These are phyloP conservation scores for Falco punctatus DNA, from an alignment of 2,113 vertebrate species.

Conservation along the genomic window DNA sequence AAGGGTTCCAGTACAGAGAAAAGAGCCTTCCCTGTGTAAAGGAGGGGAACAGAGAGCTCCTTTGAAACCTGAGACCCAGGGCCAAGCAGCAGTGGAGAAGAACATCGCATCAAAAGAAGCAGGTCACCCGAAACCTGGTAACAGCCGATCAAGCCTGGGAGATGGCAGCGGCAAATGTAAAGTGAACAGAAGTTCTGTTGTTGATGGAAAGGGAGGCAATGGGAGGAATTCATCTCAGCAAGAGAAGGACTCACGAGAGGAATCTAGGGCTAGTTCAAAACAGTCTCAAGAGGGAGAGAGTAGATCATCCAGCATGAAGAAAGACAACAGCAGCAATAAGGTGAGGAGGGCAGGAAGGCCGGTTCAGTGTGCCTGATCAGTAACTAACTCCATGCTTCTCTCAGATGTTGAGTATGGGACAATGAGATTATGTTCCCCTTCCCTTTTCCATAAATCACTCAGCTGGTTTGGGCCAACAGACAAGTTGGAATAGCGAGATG, in stretches of 20 bases:
- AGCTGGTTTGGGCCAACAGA: background rate
- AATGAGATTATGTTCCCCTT: background rate
- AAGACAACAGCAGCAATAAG: conserved; percentile 65
- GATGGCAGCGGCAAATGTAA: conserved; percentile 47
- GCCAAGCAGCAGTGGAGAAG: conserved; percentile 41
- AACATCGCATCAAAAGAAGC: background rate
- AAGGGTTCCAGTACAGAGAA: background rate
- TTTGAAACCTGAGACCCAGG: background rate
- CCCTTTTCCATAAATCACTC: background rate
- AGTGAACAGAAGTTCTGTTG: background rate
- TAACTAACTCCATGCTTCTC: conserved; percentile 34
- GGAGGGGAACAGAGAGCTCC: conserved; percentile 56
- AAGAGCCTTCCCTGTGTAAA: background rate
- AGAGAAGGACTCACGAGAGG: conserved; percentile 67
- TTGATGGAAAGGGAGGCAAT: conserved; percentile 26
- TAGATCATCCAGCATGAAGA: conserved; percentile 47
- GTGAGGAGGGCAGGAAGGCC: conserved; percentile 70
- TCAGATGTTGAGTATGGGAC: background rate
- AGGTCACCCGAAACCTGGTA: background rate
- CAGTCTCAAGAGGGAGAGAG: conserved; percentile 68
- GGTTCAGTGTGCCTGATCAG: background rate
- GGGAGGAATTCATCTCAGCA: conserved; percentile 64
- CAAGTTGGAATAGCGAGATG: background rate
- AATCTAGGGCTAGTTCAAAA: conserved; percentile 61
- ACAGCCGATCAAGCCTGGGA: background rate